Percentiles rank a stretch among this genome's conserved stretches.
Evolutionary conservation across 2,113 vertebrate species (phyloP).

Genomic region (Pholis gunnellus): DNA sequence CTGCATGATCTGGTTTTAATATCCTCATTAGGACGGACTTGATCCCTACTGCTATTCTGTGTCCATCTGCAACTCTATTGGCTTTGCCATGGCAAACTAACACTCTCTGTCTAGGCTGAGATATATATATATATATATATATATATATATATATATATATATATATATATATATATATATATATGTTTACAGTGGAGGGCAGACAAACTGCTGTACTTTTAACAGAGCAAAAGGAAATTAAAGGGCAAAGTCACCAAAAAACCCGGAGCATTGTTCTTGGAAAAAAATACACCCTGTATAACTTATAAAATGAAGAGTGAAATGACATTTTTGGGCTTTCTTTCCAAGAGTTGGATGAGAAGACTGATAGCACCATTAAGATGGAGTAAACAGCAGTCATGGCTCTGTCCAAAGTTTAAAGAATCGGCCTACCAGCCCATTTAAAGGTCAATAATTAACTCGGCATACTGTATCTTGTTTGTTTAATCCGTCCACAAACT

Average conservation of each 20-base stretch:
- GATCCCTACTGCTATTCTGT: slow-evolving; percentile 39
- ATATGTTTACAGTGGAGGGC: no score
- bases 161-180: no score
- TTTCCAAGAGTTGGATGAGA: not conserved
- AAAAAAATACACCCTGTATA: not conserved
- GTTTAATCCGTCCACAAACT: not conserved
- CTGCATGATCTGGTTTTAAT: slow-evolving; percentile 55
- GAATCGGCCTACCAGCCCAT: not conserved
- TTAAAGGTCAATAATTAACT: slow-evolving; percentile 20
- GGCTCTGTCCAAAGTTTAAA: not conserved
- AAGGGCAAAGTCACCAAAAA: not conserved
- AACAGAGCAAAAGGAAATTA: not conserved
- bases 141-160: no score
- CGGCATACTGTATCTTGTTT: not conserved
- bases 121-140: no score
- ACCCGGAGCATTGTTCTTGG: not conserved
- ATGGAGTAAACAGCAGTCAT: not conserved
- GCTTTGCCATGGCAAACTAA: not conserved
- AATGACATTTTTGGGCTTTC: not conserved
- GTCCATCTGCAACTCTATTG: slow-evolving; percentile 44
- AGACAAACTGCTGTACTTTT: no score
- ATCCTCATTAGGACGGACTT: slow-evolving; percentile 55
- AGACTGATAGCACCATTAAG: not conserved
- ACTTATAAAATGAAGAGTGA: not conserved
- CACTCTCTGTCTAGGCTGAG: not conserved